Conservation (phyloP, 2,797 vertebrate species). For the Buphagus erythrorhynchus region DNA sequence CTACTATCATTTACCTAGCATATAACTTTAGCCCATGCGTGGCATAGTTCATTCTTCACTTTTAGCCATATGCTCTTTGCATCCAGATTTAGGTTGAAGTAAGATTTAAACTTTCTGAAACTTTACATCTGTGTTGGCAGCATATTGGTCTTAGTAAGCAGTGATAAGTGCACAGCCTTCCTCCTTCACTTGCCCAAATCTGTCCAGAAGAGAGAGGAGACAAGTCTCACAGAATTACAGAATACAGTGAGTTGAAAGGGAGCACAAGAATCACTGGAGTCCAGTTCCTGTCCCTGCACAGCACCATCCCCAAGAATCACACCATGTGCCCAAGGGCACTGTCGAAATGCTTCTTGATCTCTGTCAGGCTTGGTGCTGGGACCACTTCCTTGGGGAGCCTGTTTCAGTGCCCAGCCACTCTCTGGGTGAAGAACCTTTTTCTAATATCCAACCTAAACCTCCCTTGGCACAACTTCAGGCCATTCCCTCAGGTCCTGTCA, state of each 20-base stretch:
- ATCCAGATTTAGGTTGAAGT: neutral
- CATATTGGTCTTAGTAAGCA: neutral
- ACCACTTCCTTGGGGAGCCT: neutral
- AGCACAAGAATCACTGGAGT: neutral
- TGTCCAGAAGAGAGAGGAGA: neutral
- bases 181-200: accelerated
- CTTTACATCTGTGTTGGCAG: neutral
- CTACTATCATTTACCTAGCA: neutral
- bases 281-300: no score
- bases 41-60: neutral
- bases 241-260: neutral
- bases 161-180: neutral
- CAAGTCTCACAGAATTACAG: neutral
- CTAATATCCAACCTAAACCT: neutral
- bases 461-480: neutral
- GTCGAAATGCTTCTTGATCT: neutral
- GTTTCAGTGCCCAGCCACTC: accelerated
- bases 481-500: accelerated
- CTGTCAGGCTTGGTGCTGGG: neutral
- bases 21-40: neutral
- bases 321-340: accelerated
- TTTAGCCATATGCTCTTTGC: neutral
- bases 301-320: accelerated
- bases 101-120: neutral
- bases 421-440: neutral